Evolutionary conservation across 2,797 vertebrate genomes (phyloP), one percentile per base, ranked within the genome.

Genomic region (Anguilla anguilla): DNA sequence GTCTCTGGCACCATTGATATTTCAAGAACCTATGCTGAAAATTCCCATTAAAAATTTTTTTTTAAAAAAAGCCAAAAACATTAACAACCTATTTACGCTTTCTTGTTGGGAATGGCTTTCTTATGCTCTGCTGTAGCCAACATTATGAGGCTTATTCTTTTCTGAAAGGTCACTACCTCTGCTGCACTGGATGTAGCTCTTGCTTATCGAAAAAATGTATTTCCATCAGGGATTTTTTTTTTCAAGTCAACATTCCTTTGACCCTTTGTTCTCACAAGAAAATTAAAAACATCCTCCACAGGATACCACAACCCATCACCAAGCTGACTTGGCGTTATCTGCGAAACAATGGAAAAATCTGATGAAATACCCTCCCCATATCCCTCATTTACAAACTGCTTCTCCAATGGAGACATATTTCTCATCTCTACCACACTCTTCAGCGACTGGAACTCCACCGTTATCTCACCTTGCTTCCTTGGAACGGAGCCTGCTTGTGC

Each of bases 251-350:
- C n/a, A 69, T 69, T n/a, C 64, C 64, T 69, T 69, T 69, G 64
- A 69, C 64, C 64, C 64, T 69, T 69, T 69, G 64, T 69, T 69
- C 64, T 69, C 64, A 69, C 64, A 69, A 69, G 64, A 28, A 67
- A n/a, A 67, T 67, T 6, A 67, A 69, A 69, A 69, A 69, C 64
- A 69, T 69, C 64, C 64, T 69, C 64, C 6, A 69, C 64, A 69
- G 64, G 64, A 69, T 69, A 69, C 64, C 64, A 69, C 64, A 28
- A 28, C 64, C 25, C 64, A 69, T 69, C n/a, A 69, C n/a, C 64
- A 25, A 69, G 64, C 64, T 69, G 64, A 69, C 25, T 69, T 28
- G 5, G 25, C 64, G 25, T 28, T 69, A 69, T 69, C 64, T 69
- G 25, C 15, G 7, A 69, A 67, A 69, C 64, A 69, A n/a, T 69